A percentile compares a stretch with the other conserved stretches of the same genome.
Conservation (phyloP, 2,113 vertebrate genomes). For the Chelonoidis abingdonii region DNA sequence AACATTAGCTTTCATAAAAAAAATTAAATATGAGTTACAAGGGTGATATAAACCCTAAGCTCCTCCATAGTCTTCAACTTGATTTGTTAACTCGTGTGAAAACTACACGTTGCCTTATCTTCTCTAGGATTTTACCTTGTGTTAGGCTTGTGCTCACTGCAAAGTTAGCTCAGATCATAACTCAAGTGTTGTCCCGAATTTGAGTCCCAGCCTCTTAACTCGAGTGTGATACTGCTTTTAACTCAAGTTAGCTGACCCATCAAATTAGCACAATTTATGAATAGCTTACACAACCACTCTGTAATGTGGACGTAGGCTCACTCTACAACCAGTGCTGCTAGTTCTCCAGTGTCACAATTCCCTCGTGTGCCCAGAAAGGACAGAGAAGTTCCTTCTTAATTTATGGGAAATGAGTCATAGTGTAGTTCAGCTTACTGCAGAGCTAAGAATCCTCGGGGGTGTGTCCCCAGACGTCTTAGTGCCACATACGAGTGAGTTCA, state of each 20-base stretch:
- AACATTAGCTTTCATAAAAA: too few species aligned
- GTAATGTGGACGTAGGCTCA: too few species aligned
- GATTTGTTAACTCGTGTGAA: not conserved
- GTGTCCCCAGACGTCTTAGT: not conserved
- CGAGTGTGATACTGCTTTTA: too few species aligned
- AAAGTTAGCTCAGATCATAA: not conserved
- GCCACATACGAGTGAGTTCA: rapidly evolving
- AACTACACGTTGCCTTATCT: not conserved
- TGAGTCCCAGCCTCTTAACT: too few species aligned
- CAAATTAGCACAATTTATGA: too few species aligned
- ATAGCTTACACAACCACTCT: too few species aligned
- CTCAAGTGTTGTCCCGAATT: not conserved
- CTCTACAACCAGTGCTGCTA: too few species aligned
- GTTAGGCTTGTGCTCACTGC: not conserved
- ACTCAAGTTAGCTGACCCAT: too few species aligned
- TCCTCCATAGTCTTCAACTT: not conserved
- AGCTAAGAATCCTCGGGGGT: rapidly evolving
- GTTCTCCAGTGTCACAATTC: not conserved
- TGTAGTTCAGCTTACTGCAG: not conserved
- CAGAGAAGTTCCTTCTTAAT: rapidly evolving
- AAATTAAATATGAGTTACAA: not conserved
- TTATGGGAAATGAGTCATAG: not conserved
- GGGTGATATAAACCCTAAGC: not conserved
- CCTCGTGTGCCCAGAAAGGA: not conserved
- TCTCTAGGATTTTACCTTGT: not conserved